Base-by-base conservation (phyloP, 2,888 invertebrate species). In the Oeneis ivallda region DNA sequence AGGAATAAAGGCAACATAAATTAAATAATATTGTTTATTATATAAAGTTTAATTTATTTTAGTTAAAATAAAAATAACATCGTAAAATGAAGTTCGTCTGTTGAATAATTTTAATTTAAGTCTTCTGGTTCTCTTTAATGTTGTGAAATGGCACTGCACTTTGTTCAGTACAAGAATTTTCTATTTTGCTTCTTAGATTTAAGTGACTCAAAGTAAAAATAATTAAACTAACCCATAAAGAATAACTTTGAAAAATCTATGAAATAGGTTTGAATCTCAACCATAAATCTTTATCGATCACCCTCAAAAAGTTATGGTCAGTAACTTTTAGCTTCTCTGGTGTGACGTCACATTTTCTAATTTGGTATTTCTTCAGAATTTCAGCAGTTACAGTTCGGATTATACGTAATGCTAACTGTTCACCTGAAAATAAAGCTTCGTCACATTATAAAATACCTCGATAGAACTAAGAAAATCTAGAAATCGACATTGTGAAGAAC, bases 301-400 rank as follows among this genome's bases (percentile, higher is more conserved):
- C 74, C 70, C 90, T 80, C 2, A 79, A 79, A 37, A 89, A 90
- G 75, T 86, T 82, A 67, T 85, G 81, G 63, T 92, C 91, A 0
- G 74, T 72, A 53, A 85, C 70, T 0, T 74, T 73, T 0, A 92
- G 71, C 7, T 72, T 66, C 0, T 73, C 63, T 0, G 87, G 87
- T 0, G 89, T 89, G 57, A 72, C 81, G 0, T 69, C 73, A 45
- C 83, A 82, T 0, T 81, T 73, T 50, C 84, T 79, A 0, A 92
- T 73, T 19, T 78, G 72, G 65, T 80, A 91, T 37, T 78, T 80
- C 43, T 78, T 74, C 39, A 92, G 64, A 52, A 91, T 68, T 0
- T 74, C 68, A 45, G 73, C 78, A 1, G 84, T 74, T 0, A 90
- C 78, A 3, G 70, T 71, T 39, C 74, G 79, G 34, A 88, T 79